Evolutionary conservation across 2,888 invertebrate genomes (phyloP).

Genomic region (Craniophora ligustri): DNA sequence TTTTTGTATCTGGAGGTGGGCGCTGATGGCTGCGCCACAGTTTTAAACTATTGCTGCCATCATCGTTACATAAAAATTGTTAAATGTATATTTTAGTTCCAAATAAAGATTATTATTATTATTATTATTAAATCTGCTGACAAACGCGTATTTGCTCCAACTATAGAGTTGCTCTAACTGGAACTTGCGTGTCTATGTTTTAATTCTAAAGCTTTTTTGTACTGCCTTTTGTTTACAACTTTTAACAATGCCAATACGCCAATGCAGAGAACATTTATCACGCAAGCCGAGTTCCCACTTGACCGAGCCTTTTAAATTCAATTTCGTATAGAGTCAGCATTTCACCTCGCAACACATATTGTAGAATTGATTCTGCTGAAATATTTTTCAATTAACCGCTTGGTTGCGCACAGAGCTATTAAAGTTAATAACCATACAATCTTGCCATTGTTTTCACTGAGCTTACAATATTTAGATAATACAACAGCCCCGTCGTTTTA

Average conservation of each 20-base stretch:
- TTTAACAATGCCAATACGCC: constrained; percentile 37
- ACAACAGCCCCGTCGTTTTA: constrained; percentile 54
- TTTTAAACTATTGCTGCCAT: too few species aligned
- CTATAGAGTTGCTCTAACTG: too few species aligned
- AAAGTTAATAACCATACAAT: constrained; percentile 61
- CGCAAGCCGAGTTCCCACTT: constrained; percentile 29
- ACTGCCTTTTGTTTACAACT: constrained; percentile 25
- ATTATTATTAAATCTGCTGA: background rate
- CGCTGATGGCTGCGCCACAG: too few species aligned
- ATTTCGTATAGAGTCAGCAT: constrained; percentile 37
- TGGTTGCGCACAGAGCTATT: constrained; percentile 59
- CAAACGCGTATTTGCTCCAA: background rate
- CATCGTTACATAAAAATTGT: too few species aligned
- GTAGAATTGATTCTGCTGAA: constrained; percentile 52
- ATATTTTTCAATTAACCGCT: constrained; percentile 69
- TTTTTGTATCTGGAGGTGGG: too few species aligned
- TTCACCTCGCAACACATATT: constrained; percentile 51
- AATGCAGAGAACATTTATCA: constrained; percentile 45
- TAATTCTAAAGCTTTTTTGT: constrained; percentile 19
- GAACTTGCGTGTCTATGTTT: constrained; percentile 21
- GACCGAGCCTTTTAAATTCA: constrained; percentile 42
- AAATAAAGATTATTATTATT: too few species aligned
- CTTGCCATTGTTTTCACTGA: constrained; percentile 45
- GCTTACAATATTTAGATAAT: constrained; percentile 53
- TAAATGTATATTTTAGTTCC: too few species aligned